Conservation (phyloP, 2,113 vertebrate genomes). For the Sebastes schlegelii region DNA sequence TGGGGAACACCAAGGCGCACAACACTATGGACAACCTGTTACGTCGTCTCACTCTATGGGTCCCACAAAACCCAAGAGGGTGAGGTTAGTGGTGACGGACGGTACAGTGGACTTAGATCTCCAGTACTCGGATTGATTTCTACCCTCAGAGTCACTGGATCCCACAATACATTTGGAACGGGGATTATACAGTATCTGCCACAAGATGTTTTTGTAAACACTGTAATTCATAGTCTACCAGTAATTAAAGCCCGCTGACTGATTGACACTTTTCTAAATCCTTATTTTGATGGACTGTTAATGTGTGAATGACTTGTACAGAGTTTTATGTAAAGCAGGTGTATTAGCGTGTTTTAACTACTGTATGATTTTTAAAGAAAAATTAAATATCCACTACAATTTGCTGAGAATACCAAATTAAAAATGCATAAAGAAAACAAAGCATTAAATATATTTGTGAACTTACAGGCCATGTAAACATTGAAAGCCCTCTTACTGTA, state of each 20-base stretch:
- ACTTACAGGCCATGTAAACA: slow-evolving; percentile 28
- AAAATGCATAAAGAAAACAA: slow-evolving; percentile 37
- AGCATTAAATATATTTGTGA: slow-evolving; percentile 59
- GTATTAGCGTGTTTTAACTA: slow-evolving; percentile 58
- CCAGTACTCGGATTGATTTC: slow-evolving; percentile 83
- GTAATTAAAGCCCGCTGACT: slow-evolving; percentile 47
- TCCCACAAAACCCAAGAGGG: slow-evolving; percentile 82
- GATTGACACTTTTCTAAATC: slow-evolving; percentile 55
- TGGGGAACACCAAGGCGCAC: slow-evolving; percentile 69
- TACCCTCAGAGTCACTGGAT: slow-evolving; percentile 11
- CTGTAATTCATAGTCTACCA: slow-evolving; percentile 49
- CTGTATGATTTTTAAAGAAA: slow-evolving; percentile 38
- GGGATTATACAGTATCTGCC: slow-evolving; percentile 16
- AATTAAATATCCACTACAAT: slow-evolving; percentile 45
- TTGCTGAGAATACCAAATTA: slow-evolving; percentile 61
- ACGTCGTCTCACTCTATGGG: slow-evolving; percentile 80
- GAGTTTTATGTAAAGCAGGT: slow-evolving; percentile 58
- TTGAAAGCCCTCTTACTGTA: slow-evolving; percentile 54
- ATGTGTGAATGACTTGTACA: slow-evolving; percentile 54
- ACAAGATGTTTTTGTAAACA: slow-evolving; percentile 62
- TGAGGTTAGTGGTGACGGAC: slow-evolving; percentile 86
- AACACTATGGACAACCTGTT: slow-evolving; percentile 71
- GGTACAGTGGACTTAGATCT: slow-evolving; percentile 85
- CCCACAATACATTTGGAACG: slow-evolving; percentile 6
- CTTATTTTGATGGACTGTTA: slow-evolving; percentile 58